Base-by-base conservation (phyloP, 2,888 invertebrate species). In the Sympetrum striolatum region DNA sequence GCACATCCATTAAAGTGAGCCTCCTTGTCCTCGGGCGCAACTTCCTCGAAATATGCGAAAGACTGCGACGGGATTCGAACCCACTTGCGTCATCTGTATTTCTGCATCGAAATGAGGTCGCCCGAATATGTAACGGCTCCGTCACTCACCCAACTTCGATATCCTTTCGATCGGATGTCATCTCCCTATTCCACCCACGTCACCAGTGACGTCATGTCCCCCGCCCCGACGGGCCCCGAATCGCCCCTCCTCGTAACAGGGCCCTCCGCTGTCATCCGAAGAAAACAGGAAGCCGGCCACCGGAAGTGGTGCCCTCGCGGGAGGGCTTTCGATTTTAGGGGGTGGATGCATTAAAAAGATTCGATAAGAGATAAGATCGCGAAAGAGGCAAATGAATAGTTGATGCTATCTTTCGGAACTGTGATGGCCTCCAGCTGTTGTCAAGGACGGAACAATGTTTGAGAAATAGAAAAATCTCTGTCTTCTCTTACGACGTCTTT, bases 251-350 rank as follows among this genome's bases (percentile, higher is more conserved):
- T n/a, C 81, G 15, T 64, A 64, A 64, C 64, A 64, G 60, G 60
- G 60, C 12, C 53, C 82, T 82, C 82, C 82, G 82, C 82, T 35
- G 82, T 82, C 82, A 82, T 82, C 82, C 82, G 82, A 58, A 82
- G 82, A 82, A 82, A 82, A 82, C 82, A 82, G 82, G 82, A 82
- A 82, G 82, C 82, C 82, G 53, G 22, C 82, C 82, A 82, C 82
- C 82, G 82, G 82, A 82, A 82, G 82, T 82, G 82, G 82, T 82
- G 82, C 58, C 82, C 82, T 82, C 82, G 18, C 82, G 58, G 35
- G 58, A 31, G 58, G 35, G 81, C 15, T 35, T 60, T 58, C 35
- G 82, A 58, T 82, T 82, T 44, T 81, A 58, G 6, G 81, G 81
- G 81, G 81, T 53, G 44, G 25, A n/a, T 18, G n/a, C n/a, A 5